These are phyloP conservation scores for Eupsilia transversa DNA, from an alignment of 2,888 invertebrate genomes.

Conservation along the genomic window DNA sequence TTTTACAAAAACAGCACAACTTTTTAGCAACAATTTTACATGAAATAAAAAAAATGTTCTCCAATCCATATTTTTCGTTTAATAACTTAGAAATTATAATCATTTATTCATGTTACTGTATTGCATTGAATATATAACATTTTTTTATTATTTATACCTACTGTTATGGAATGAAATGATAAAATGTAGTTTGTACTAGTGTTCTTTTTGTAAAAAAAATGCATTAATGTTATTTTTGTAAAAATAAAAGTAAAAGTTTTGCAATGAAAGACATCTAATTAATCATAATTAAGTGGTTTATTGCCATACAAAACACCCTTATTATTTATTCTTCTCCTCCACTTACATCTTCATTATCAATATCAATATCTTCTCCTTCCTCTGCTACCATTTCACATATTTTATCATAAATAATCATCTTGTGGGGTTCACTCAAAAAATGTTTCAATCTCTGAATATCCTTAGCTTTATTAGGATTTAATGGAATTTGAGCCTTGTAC, in stretches of 20 bases:
- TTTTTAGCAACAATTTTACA: constrained; percentile 2
- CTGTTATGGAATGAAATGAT: constrained; percentile 8
- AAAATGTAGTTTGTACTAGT: constrained; percentile 20
- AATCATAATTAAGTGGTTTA: constrained; percentile 4
- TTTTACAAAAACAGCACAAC: constrained; percentile 11
- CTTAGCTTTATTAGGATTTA: constrained; percentile 30
- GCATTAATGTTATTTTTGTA: background rate
- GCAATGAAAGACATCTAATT: background rate
- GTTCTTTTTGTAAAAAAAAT: constrained; percentile 14
- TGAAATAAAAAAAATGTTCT: constrained; percentile 5
- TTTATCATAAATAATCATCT: constrained; percentile 38
- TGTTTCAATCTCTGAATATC: constrained; percentile 39
- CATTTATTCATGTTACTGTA: constrained; percentile 6
- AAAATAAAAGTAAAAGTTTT: constrained; percentile 1
- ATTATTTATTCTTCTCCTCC: constrained; percentile 19
- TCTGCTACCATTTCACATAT: constrained; percentile 34
- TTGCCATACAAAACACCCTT: constrained; percentile 9
- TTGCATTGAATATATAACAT: background rate
- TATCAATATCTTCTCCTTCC: constrained; percentile 4
- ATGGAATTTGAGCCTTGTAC: constrained; percentile 30
- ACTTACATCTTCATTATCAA: constrained; percentile 18
- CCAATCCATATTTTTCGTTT: constrained; percentile 12
- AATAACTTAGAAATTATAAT: constrained; percentile 4
- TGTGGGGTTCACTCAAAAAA: constrained; percentile 41
- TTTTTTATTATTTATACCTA: constrained; percentile 7